A percentile compares a stretch with the other conserved stretches of the same genome.
These are phyloP conservation scores for Sorex fumeus DNA, from an alignment of 2,113 vertebrate species.

Conservation along the genomic window DNA sequence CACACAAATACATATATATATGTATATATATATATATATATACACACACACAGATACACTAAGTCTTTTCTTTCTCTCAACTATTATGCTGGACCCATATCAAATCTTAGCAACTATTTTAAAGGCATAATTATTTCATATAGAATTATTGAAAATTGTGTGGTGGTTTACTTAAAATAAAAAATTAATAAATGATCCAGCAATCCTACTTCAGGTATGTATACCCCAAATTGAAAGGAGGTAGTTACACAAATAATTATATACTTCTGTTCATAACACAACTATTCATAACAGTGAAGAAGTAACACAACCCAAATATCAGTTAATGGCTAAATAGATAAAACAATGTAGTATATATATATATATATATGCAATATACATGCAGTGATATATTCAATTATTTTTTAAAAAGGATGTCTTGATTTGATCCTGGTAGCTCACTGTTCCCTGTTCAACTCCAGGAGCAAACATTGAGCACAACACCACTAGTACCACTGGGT, in stretches of 20 bases:
- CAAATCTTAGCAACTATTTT: neutral
- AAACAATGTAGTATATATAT: neutral
- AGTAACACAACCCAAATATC: neutral
- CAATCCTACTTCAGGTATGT: neutral
- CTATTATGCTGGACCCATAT: neutral
- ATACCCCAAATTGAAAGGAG: neutral
- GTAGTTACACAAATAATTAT: neutral
- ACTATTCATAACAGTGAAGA: neutral
- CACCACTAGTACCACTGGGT: too few species aligned
- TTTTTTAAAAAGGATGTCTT: too few species aligned
- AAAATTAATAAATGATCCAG: neutral
- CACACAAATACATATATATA: neutral
- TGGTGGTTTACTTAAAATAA: neutral
- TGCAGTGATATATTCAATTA: neutral
- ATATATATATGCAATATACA: too few species aligned
- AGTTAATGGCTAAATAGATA: neutral
- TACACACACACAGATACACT: too few species aligned
- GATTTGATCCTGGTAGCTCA: too few species aligned
- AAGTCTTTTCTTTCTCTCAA: slow-evolving; percentile 17
- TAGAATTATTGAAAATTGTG: neutral
- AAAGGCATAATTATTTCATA: slow-evolving; percentile 7
- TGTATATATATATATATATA: too few species aligned
- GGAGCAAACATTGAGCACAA: too few species aligned
- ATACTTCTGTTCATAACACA: neutral
- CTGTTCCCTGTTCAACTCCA: too few species aligned